Evolutionary conservation across 92 coral and sea anemone species (phyloP), one percentile per base, ranked within the genome.

Genomic region (Heliopora coerulea): DNA sequence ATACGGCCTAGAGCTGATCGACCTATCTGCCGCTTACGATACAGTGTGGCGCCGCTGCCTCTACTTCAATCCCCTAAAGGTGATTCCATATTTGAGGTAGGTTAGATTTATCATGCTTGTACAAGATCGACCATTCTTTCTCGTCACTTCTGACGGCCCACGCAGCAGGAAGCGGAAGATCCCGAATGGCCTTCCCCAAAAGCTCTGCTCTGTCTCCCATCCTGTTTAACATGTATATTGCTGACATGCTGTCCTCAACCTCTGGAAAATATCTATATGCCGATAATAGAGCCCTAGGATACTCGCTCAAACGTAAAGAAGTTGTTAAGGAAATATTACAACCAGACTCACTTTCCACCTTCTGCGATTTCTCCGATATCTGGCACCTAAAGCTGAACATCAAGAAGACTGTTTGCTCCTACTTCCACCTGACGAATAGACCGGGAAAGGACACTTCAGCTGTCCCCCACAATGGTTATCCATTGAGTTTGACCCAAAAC

Each of bases 41-140:
- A 78, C 82, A 13, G 77, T 78, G 17, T 78, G 82, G 76, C 76
- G 65, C 52, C 79, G 83, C 35, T 79, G 66, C 65, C 83, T 67
- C 14, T 68, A 78, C 78, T 65, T 65, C 79, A 78, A 78, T 46
- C 52, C 65, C 26, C 66, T 78, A 10, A 62, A 39, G 9, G 30
- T 78, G 14, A 46, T 78, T 24, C 82, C 82, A 25, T 79, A 66
- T 65, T 64, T 65, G 6, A 46, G 65, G 50, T 78, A 25, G 8
- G 82, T 78, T 18, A 78, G 32, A 46, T 78, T 78, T 44, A 78
- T 78, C 54, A 29, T 65, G 26, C 24, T 78, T 40, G n/a, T 78
- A 52, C 82, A 78, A n/a, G 52, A 78, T 61, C 82, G 82, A 2
- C 31, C 61, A 35, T 79, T 68, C 40, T 79, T 11, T 59, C 78